Evolutionary conservation across 2,888 invertebrate species (phyloP).

Genomic region (Endotricha flammealis): DNA sequence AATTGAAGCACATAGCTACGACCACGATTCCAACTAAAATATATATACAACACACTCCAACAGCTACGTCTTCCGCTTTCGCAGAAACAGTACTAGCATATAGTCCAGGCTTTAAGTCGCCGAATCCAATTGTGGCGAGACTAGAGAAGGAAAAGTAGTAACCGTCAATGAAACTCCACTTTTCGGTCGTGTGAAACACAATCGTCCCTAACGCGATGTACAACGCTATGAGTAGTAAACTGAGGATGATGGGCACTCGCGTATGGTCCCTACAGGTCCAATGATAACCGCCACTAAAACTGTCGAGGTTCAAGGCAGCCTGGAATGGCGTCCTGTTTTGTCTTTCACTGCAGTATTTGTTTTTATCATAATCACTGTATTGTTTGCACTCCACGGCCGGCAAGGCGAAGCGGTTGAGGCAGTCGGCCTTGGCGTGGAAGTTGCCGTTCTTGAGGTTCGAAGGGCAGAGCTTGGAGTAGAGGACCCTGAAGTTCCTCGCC

Average conservation of each 20-base stretch:
- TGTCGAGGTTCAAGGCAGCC: constrained; percentile 62
- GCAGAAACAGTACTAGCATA: constrained; percentile 69
- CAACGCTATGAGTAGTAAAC: constrained; percentile 88
- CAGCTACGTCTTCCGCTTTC: constrained; percentile 80
- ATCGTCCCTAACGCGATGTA: constrained; percentile 94
- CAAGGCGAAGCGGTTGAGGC: constrained; percentile 31
- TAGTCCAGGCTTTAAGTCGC: constrained; percentile 84
- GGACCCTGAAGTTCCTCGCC: constrained; percentile 86
- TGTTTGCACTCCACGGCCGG: constrained; percentile 31
- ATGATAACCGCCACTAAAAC: constrained; percentile 52
- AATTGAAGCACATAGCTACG: constrained; percentile 91
- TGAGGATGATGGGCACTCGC: constrained; percentile 92
- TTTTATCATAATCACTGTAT: constrained; percentile 35
- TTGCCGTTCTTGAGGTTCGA: constrained; percentile 34
- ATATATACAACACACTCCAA: constrained; percentile 88
- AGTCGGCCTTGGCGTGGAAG: constrained; percentile 43
- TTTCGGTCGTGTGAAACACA: constrained; percentile 93
- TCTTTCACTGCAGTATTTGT: constrained; percentile 29
- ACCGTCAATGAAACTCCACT: constrained; percentile 94
- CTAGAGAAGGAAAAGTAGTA: constrained; percentile 89
- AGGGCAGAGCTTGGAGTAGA: constrained; percentile 79
- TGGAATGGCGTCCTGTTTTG: constrained; percentile 59
- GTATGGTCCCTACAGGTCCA: constrained; percentile 78
- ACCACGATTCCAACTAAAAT: constrained; percentile 91
- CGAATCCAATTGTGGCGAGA: constrained; percentile 90